phyloP scores from a whole-genome alignment of 2,888 invertebrate genomes.

The Drosophila maculinotata region DNA sequence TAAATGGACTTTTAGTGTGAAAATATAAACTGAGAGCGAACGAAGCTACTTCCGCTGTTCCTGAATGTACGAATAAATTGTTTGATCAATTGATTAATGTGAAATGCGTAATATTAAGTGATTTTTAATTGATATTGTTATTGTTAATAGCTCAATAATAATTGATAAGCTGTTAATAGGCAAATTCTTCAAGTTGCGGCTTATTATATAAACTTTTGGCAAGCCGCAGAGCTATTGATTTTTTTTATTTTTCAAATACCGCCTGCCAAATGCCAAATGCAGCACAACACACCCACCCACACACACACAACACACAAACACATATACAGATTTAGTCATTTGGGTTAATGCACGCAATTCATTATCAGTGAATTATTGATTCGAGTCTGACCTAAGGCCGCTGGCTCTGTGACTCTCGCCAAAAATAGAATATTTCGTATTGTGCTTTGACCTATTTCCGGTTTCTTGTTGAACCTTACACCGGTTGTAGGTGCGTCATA shows the following conservation, averaged over 20 bases:
- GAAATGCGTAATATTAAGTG: neutral
- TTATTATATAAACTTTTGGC: conserved; percentile 30
- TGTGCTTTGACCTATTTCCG: conserved; percentile 58
- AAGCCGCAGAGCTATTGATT: conserved; percentile 56
- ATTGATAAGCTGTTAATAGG: neutral
- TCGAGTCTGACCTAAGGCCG: conserved; percentile 37
- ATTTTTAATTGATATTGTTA: neutral
- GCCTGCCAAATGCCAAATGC: conserved; percentile 58
- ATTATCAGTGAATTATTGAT: conserved; percentile 60
- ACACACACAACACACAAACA: conserved; percentile 13
- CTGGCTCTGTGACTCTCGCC: no score
- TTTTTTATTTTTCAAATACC: conserved; percentile 46
- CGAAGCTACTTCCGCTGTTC: conserved; percentile 8
- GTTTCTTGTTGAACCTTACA: conserved; percentile 6
- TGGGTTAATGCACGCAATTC: conserved; percentile 63
- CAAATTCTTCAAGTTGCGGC: neutral
- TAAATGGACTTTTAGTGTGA: conserved; percentile 1
- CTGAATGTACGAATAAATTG: conserved; percentile 23
- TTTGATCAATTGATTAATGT: conserved; percentile 23
- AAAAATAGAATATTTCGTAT: conserved; percentile 52
- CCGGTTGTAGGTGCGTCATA: conserved; percentile 41
- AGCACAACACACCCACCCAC: conserved; percentile 8
- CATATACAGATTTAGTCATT: conserved; percentile 29
- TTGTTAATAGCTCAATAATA: neutral
- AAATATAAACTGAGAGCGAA: conserved; percentile 3